Percentiles rank a stretch among this genome's conserved stretches.
Conservation (phyloP, 2,888 invertebrate genomes). For the Iphiclides podalirius region DNA sequence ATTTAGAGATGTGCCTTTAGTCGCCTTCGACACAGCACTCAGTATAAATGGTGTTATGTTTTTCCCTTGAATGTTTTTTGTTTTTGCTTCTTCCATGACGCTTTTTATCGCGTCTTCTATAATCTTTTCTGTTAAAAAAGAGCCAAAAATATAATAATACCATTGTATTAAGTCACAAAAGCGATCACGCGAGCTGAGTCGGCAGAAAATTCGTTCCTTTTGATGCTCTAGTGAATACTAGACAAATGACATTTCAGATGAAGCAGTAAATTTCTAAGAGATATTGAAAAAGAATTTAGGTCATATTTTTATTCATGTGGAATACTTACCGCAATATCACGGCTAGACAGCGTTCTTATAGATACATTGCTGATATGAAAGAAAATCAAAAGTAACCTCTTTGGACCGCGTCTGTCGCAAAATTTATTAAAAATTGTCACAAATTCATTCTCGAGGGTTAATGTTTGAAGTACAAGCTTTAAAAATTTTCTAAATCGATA, state of each 20-base stretch:
- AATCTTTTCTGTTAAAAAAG: conserved; percentile 55
- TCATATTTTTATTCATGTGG: not conserved
- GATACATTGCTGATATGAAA: too few species aligned
- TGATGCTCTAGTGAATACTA: not conserved
- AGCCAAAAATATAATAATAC: not conserved
- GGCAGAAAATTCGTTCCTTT: not conserved
- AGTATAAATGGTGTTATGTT: conserved; percentile 96
- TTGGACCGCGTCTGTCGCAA: too few species aligned
- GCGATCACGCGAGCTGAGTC: too few species aligned
- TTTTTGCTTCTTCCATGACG: too few species aligned
- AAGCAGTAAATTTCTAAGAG: not conserved
- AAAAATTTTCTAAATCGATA: too few species aligned
- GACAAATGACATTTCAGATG: not conserved
- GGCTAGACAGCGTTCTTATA: not conserved
- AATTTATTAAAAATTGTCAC: too few species aligned
- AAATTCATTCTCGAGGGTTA: too few species aligned
- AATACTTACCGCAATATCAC: not conserved
- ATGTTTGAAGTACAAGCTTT: too few species aligned
- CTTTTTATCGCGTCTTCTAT: conserved; percentile 85
- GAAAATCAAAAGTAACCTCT: too few species aligned
- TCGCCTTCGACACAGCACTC: conserved; percentile 87
- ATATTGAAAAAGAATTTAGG: not conserved
- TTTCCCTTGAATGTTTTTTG: conserved; percentile 87
- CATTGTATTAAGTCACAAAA: not conserved
- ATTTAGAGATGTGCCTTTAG: conserved; percentile 88